phyloP scores from a whole-genome alignment of 2,797 vertebrate genomes.

The Microcaecilia unicolor region DNA sequence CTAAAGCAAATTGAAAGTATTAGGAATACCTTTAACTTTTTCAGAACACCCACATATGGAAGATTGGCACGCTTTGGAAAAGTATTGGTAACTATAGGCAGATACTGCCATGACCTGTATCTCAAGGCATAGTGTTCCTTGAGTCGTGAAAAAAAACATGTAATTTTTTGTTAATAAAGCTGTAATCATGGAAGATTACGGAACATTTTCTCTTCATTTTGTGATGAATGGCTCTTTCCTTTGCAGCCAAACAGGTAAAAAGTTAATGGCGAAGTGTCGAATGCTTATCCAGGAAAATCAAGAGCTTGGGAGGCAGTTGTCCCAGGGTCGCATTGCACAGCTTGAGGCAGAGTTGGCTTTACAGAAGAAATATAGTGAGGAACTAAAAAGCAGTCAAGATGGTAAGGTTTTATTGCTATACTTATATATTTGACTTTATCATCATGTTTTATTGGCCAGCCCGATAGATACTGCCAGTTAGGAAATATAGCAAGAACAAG shows the following conservation, averaged over 20 bases:
- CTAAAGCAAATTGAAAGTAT: conserved; percentile 31
- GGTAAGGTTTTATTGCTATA: too few relatives aligned
- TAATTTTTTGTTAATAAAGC: conserved; percentile 21
- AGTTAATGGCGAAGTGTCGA: conserved; percentile 99
- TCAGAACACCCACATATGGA: conserved; percentile 27
- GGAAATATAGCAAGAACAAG: neutral
- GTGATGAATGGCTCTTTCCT: conserved; percentile 97
- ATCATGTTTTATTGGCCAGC: conserved; percentile 9
- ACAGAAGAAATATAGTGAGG: conserved; percentile 99
- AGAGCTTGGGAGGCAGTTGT: conserved; percentile 96
- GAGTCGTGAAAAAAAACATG: conserved; percentile 26
- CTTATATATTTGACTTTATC: too few relatives aligned
- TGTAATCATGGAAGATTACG: conserved; percentile 37
- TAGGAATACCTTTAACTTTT: conserved; percentile 38
- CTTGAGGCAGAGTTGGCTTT: conserved; percentile 97
- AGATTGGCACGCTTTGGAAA: conserved; percentile 33
- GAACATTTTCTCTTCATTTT: conserved; percentile 61
- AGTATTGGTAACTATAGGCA: conserved; percentile 41
- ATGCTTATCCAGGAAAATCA: conserved; percentile 99
- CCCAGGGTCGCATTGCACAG: conserved; percentile 96
- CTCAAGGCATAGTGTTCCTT: conserved; percentile 33
- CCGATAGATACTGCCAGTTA: conserved; percentile 2
- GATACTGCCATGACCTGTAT: conserved; percentile 31
- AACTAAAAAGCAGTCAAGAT: conserved; percentile 98
- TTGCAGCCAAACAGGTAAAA: conserved; percentile 99